phyloP scores from a whole-genome alignment of 2,888 invertebrate genomes.

The Cantharis lateralis region DNA sequence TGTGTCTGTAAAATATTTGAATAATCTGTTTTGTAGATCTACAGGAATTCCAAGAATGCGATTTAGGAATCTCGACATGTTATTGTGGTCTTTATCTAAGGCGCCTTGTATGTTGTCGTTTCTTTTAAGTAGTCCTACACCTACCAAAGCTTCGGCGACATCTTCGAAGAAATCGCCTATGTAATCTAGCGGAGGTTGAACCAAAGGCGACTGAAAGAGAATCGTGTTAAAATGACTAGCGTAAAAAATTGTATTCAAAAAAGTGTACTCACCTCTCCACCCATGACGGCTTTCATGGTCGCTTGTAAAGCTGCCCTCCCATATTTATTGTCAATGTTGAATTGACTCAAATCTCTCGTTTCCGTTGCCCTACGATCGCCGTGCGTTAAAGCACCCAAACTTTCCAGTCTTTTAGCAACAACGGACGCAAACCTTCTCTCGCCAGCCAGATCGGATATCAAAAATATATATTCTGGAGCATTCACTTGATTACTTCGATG shows the following conservation, averaged over 20 bases:
- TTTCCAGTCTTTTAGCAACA: conserved; percentile 92
- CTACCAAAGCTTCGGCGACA: conserved; percentile 90
- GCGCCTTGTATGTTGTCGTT: conserved; percentile 81
- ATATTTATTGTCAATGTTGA: conserved; percentile 98
- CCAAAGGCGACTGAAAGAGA: conserved; percentile 63
- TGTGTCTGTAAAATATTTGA: conserved; percentile 96
- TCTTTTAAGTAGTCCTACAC: conserved; percentile 91
- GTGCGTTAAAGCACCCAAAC: conserved; percentile 90
- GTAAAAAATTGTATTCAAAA: no score
- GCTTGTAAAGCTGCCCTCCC: conserved; percentile 92
- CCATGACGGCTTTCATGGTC: conserved; percentile 95
- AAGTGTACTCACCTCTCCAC: conserved; percentile 64
- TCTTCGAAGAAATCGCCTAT: conserved; percentile 94
- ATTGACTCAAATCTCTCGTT: conserved; percentile 93
- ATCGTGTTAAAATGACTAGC: no score
- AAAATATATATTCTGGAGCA: conserved; percentile 98
- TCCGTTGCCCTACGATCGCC: conserved; percentile 98
- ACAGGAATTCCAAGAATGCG: conserved; percentile 97
- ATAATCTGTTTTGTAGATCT: conserved; percentile 92
- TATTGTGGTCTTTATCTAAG: conserved; percentile 92
- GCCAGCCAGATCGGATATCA: conserved; percentile 98
- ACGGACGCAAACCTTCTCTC: conserved; percentile 96
- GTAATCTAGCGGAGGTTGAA: conserved; percentile 85
- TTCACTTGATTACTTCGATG: conserved; percentile 77
- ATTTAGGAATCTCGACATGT: conserved; percentile 98